Percentiles rank a stretch among this genome's conserved stretches.
These are phyloP conservation scores for Sebastes kiyomatsui DNA, from an alignment of 2,797 vertebrate species.

Conservation along the genomic window DNA sequence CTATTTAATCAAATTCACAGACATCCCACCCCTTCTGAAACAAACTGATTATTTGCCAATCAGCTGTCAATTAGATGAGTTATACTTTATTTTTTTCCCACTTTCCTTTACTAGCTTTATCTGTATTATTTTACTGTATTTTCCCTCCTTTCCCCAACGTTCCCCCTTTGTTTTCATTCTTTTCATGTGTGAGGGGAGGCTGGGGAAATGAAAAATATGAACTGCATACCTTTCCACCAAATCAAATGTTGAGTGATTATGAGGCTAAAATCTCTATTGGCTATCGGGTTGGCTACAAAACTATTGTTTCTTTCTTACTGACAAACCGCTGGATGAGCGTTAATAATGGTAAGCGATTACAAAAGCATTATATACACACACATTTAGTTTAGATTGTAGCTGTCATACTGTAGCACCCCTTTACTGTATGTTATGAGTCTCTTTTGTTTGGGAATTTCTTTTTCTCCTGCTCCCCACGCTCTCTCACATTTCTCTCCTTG, in stretches of 20 bases:
- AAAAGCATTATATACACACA: neutral
- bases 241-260: conserved; percentile 40
- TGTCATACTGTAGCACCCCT: neutral
- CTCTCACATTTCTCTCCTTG: neutral
- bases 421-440: neutral
- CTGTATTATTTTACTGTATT: neutral
- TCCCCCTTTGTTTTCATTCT: conserved; percentile 35
- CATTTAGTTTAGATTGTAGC: neutral
- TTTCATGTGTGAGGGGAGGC: conserved; percentile 18
- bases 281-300: neutral
- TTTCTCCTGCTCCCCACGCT: neutral
- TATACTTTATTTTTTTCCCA: too few species aligned
- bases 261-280: conserved; percentile 4
- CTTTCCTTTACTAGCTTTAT: neutral
- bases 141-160: neutral
- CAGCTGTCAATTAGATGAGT: too few species aligned
- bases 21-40: too few species aligned
- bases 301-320: neutral
- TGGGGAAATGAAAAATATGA: conserved; percentile 39
- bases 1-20: too few species aligned
- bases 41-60: too few species aligned
- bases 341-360: neutral
- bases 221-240: conserved; percentile 58
- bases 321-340: neutral
- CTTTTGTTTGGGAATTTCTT: conserved; percentile 13